A percentile compares a stretch with the other conserved stretches of the same genome.
Conservation (phyloP, 30 jellyfish, hydroid and myxozoan genomes). For the Rhopilema esculentum region DNA sequence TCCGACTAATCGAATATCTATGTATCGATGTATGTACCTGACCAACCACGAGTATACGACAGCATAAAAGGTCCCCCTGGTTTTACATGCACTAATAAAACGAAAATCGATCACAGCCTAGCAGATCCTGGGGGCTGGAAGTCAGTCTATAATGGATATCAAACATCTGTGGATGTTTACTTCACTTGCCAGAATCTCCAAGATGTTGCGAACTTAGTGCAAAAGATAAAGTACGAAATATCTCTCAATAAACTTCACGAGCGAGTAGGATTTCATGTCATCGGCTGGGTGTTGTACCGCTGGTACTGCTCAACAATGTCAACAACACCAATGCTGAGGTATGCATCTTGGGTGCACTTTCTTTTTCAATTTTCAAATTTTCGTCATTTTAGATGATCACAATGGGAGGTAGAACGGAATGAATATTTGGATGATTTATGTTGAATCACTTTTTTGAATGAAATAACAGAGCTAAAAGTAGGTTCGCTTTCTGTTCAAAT, state of each 20-base stretch:
- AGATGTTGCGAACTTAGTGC: slow-evolving; percentile 9
- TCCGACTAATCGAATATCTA: slow-evolving; percentile 14
- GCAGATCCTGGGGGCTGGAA: slow-evolving; percentile 59
- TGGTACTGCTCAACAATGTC: slow-evolving; percentile 45
- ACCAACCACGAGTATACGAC: slow-evolving; percentile 19
- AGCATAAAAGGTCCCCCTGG: slow-evolving; percentile 36
- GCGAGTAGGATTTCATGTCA: slow-evolving; percentile 54
- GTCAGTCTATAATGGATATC: slow-evolving; percentile 34
- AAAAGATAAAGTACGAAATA: slow-evolving; percentile 39
- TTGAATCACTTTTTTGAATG: no score
- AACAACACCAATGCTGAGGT: neutral
- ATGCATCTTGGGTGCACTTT: neutral
- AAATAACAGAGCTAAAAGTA: no score
- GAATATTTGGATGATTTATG: no score
- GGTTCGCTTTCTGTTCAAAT: no score
- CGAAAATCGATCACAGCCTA: slow-evolving; percentile 48
- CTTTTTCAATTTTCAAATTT: no score
- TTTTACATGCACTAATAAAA: slow-evolving; percentile 11
- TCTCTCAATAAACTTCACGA: slow-evolving; percentile 52
- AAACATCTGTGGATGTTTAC: slow-evolving; percentile 41
- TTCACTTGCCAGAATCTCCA: slow-evolving; percentile 57
- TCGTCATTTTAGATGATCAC: no score
- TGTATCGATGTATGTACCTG: slow-evolving; percentile 30
- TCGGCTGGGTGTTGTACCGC: slow-evolving; percentile 63
- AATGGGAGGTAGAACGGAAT: no score